A percentile compares a stretch with the other conserved stretches of the same genome.
Evolutionary conservation across 2,888 invertebrate species (phyloP).

Genomic region (Conistra vaccinii): DNA sequence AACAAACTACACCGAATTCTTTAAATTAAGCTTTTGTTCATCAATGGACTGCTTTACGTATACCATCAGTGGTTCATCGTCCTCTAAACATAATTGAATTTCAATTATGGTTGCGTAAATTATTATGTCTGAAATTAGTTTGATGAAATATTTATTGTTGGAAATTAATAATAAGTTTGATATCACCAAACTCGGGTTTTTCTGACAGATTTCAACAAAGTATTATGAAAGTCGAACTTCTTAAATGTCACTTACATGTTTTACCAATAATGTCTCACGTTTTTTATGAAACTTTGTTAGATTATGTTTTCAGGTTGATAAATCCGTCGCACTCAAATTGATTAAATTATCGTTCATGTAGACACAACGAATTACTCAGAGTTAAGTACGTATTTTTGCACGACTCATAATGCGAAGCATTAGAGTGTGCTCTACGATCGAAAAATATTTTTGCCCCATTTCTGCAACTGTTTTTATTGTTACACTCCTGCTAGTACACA

Average conservation of each 20-base stretch:
- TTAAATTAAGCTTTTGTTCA: background rate
- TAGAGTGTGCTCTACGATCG: too few species aligned
- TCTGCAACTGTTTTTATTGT: too few species aligned
- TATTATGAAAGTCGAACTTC: background rate
- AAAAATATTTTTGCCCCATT: too few species aligned
- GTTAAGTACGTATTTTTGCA: too few species aligned
- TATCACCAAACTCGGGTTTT: background rate
- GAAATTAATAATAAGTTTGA: background rate
- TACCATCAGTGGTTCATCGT: background rate
- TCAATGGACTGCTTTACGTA: background rate
- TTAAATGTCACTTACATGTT: slow-evolving; percentile 1
- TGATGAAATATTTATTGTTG: background rate
- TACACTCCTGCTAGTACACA: too few species aligned
- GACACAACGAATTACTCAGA: too few species aligned
- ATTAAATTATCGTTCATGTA: too few species aligned
- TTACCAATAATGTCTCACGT: too few species aligned
- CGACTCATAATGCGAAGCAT: too few species aligned
- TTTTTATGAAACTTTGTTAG: too few species aligned
- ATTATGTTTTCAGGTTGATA: too few species aligned
- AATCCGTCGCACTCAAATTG: too few species aligned
- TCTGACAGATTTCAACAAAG: background rate
- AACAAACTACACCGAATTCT: background rate
- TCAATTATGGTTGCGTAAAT: background rate
- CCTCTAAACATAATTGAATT: background rate
- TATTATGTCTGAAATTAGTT: background rate